phyloP scores from a whole-genome alignment of 2,113 vertebrate genomes.

The Cyphomyrus discorhynchus region DNA sequence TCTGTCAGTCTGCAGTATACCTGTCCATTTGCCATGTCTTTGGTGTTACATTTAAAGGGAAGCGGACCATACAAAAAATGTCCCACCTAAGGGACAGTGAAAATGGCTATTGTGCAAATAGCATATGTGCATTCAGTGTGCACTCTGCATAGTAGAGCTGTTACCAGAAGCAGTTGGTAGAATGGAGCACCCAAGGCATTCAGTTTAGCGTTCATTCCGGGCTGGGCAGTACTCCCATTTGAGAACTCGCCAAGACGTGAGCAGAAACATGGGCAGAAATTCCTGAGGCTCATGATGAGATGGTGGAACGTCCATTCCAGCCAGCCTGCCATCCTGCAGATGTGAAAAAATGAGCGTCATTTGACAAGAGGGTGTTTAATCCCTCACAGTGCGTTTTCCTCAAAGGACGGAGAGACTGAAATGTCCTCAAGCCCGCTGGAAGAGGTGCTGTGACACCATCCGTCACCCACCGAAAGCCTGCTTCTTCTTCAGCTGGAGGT shows the following conservation, averaged over 20 bases:
- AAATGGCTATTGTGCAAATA: background rate
- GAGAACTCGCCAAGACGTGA: background rate
- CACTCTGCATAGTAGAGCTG: background rate
- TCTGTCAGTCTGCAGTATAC: too few species aligned
- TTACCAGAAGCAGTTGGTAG: background rate
- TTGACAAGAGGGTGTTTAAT: background rate
- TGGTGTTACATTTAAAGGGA: background rate
- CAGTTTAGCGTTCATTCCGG: background rate
- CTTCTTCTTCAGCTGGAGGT: background rate
- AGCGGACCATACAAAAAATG: background rate
- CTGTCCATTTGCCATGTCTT: too few species aligned
- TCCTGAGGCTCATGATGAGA: background rate
- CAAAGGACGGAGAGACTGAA: background rate
- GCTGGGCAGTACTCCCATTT: background rate
- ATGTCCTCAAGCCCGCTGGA: background rate
- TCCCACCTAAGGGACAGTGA: background rate
- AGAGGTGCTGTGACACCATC: background rate
- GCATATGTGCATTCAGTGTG: background rate
- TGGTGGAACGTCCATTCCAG: background rate
- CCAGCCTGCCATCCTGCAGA: background rate
- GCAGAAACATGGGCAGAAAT: background rate
- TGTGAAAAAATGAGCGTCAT: background rate
- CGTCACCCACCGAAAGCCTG: background rate
- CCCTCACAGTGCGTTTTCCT: background rate
- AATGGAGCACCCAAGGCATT: background rate